Conservation (phyloP, 2,113 vertebrate genomes). For the Phylloscopus whistleri region DNA sequence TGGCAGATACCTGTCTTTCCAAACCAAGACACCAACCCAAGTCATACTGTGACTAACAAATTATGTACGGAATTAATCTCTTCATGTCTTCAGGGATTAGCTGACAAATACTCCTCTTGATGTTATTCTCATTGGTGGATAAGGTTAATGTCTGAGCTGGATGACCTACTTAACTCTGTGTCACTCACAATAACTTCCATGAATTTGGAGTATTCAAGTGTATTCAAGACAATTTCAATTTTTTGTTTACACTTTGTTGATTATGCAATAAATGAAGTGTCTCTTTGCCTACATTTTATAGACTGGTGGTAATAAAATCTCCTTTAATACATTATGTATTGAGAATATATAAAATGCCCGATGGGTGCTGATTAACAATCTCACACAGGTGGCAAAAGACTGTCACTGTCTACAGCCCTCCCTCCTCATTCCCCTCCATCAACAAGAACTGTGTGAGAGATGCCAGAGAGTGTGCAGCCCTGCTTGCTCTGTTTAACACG, state of each 20-base stretch:
- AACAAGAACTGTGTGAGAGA: neutral
- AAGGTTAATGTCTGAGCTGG: neutral
- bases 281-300: neutral
- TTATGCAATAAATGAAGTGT: neutral
- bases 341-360: fast-evolving
- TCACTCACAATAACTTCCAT: neutral
- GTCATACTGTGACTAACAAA: neutral
- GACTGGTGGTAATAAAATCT: neutral
- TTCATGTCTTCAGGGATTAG: neutral
- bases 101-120: neutral
- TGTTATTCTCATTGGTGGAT: neutral
- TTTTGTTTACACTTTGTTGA: neutral
- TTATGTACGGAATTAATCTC: neutral
- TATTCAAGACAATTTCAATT: neutral
- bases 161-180: neutral
- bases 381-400: neutral
- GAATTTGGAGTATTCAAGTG: neutral
- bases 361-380: neutral
- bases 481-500: fast-evolving
- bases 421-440: fast-evolving
- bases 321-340: neutral
- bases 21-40: no score
- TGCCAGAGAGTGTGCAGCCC: neutral
- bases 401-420: neutral
- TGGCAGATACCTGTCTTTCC: no score